A percentile compares a stretch with the other conserved stretches of the same genome.
Evolutionary conservation across 2,113 vertebrate genomes (phyloP).

Genomic region (Colius striatus): DNA sequence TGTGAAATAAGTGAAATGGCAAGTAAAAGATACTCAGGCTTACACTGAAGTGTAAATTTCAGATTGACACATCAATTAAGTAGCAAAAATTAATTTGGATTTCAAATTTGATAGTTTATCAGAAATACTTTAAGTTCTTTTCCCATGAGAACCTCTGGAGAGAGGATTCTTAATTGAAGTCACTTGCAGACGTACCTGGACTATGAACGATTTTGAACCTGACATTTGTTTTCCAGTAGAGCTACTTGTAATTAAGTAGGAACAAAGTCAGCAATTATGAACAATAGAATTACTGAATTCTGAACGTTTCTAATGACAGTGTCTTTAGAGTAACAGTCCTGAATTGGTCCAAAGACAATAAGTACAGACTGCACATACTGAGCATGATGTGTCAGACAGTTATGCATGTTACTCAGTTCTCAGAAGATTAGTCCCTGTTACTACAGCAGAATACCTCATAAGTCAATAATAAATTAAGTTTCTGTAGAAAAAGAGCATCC

Average conservation of each 20-base stretch:
- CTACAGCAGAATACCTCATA: background rate
- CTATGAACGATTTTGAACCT: background rate
- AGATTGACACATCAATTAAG: background rate
- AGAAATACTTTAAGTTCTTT: background rate
- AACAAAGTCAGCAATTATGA: conserved; percentile 6
- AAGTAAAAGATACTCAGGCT: background rate
- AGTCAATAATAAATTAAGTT: background rate
- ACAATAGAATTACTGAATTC: background rate
- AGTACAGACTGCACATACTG: background rate
- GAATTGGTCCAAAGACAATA: background rate
- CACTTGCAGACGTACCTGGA: background rate
- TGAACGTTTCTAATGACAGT: background rate
- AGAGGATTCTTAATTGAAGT: background rate
- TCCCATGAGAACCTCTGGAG: background rate
- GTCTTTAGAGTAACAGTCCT: background rate
- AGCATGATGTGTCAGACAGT: background rate
- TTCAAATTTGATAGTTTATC: background rate
- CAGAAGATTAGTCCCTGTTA: background rate
- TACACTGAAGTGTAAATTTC: background rate
- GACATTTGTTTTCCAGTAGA: background rate
- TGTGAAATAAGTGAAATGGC: background rate
- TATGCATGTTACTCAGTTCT: background rate
- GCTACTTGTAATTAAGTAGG: background rate
- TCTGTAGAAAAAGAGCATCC: background rate
- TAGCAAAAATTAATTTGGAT: background rate